Conservation (phyloP, 92 coral and sea anemone species). For the Parazoanthus darwini region DNA sequence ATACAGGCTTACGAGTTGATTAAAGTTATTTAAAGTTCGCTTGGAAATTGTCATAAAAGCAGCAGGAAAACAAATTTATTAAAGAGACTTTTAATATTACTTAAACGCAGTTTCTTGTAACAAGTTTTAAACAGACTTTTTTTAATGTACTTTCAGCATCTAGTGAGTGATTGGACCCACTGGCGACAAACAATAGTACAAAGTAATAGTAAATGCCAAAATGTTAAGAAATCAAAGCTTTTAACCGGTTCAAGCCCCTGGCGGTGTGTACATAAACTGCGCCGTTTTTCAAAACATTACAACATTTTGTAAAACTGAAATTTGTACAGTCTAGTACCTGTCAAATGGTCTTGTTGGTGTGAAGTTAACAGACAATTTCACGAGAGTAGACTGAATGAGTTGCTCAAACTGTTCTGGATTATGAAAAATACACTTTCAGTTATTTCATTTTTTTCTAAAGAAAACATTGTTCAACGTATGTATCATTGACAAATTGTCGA, state of each 20-base stretch:
- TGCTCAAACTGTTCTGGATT: no score
- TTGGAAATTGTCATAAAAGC: not conserved
- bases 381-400: not conserved
- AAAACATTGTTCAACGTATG: not conserved
- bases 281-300: not conserved
- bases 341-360: not conserved
- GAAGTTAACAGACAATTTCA: not conserved
- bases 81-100: not conserved
- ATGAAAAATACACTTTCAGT: no score
- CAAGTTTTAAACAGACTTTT: no score
- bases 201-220: not conserved
- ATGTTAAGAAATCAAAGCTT: no score
- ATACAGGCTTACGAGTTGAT: not conserved
- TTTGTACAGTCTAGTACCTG: not conserved
- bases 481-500: not conserved
- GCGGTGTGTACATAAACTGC: not conserved
- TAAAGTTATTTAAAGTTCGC: not conserved
- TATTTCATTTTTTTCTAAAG: no score
- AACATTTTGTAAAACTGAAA: not conserved
- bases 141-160: not conserved
- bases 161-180: not conserved
- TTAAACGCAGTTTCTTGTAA: no score
- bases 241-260: not conserved
- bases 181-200: not conserved
- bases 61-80: not conserved